A percentile compares a stretch with the other conserved stretches of the same genome.
These are phyloP conservation scores for Proteles cristata DNA, from an alignment of 2,113 vertebrate species.

Conservation along the genomic window DNA sequence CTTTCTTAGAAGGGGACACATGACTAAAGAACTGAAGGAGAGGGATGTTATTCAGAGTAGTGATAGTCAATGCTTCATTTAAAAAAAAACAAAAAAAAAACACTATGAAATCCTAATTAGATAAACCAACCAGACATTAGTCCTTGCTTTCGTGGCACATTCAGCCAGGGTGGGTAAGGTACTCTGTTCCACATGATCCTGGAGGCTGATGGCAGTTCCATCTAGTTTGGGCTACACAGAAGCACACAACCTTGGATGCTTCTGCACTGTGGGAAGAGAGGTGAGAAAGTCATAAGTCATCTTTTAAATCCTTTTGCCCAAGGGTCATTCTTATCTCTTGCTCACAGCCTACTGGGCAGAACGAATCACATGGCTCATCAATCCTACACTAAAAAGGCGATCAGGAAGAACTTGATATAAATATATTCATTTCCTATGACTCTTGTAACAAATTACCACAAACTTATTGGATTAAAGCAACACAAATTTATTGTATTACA, in stretches of 20 bases:
- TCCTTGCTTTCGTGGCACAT: neutral
- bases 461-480: neutral
- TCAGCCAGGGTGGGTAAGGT: neutral
- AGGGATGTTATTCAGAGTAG: neutral
- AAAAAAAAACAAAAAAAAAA: neutral
- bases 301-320: neutral
- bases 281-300: neutral
- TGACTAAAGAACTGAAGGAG: neutral
- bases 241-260: neutral
- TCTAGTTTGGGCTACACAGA: neutral
- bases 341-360: neutral
- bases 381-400: neutral
- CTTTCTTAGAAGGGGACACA: neutral
- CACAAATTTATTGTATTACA: neutral
- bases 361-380: neutral
- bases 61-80: neutral
- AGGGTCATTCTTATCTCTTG: no score
- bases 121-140: neutral
- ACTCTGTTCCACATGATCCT: neutral
- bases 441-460: neutral
- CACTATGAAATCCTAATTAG: neutral
- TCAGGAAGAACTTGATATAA: neutral
- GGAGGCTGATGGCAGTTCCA: neutral
- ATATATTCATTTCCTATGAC: neutral
- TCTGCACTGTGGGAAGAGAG: neutral